Conservation (phyloP, 2,113 vertebrate species). For the Pogonocichla stellata region DNA sequence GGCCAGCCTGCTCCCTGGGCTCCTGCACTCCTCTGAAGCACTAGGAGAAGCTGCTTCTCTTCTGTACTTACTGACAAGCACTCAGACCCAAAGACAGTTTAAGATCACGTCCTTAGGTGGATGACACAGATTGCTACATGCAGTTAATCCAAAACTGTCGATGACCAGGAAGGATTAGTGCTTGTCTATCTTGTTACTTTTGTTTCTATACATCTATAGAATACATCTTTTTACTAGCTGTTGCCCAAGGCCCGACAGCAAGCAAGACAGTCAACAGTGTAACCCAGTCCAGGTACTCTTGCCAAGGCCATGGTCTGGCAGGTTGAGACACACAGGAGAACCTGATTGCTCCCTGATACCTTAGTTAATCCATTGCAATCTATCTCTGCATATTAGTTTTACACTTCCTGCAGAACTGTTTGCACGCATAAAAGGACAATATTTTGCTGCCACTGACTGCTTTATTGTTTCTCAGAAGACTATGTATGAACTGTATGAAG, state of each 20-base stretch:
- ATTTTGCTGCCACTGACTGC: not conserved
- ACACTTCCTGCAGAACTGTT: not conserved
- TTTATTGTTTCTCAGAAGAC: not conserved
- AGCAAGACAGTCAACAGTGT: rapidly evolving
- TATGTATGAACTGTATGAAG: not conserved
- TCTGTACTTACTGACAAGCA: rapidly evolving
- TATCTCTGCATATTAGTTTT: not conserved
- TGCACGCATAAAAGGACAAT: not conserved
- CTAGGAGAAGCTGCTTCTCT: rapidly evolving
- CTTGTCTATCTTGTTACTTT: not conserved
- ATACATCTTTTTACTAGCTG: not conserved
- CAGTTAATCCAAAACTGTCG: not conserved
- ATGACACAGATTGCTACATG: rapidly evolving
- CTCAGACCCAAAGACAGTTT: not conserved
- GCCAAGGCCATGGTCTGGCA: not conserved
- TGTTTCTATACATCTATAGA: not conserved
- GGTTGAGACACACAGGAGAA: not conserved
- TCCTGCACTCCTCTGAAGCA: rapidly evolving
- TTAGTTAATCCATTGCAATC: not conserved
- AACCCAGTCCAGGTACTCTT: not conserved
- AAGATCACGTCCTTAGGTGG: rapidly evolving
- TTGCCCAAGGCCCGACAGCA: not conserved
- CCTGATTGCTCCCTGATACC: not conserved
- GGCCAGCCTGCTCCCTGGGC: not conserved
- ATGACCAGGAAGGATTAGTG: not conserved